Base-by-base conservation (phyloP, 2,888 invertebrate genomes). In the Drosophila melanosoma region DNA sequence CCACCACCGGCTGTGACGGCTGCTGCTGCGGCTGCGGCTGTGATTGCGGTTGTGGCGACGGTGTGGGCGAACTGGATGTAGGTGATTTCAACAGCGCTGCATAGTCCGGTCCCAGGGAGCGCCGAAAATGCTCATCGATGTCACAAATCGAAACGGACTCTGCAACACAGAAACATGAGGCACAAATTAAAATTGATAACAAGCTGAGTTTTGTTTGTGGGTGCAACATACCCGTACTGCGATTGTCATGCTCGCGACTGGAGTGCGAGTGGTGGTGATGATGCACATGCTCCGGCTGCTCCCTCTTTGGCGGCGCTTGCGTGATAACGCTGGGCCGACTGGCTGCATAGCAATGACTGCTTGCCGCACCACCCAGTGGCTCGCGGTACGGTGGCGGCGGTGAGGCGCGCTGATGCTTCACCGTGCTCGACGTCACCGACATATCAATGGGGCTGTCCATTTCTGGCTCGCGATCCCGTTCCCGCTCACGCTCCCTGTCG, bases 51-150 rank as follows among this genome's bases (percentile, higher is more conserved):
- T 89, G 91, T 23, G 92, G 89, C 51, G 91, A 84, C 48, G 91
- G 81, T 69, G 91, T 82, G 53, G 91, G 87, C 74, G 90, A 87
- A 53, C 82, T 88, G 59, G 89, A 85, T 15, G 91, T 91, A 54
- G 92, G 91, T 49, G 92, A 91, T 65, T 91, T 92, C 58, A 96
- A 96, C 57, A 96, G 93, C 72, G 94, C 95, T 93, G 95, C 95
- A 94, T 96, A 96, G 92, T 97, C 95, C 83, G 96, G 96, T 67
- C 98, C 98, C 76, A 99, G 94, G 1, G 98, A 98, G 74, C 98
- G 95, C 66, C 98, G 95, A 94, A 99, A 99, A 93, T 99, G 98
- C 92, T 99, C 99, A 93, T 99, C 98, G 90, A 98, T 98, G 65
- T 98, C 98, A 93, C 97, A 96, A 94, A 96, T 95, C 17, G 96